Evolutionary conservation across 1,140 invertebrate genomes (phyloP).

Genomic region (Pygmarrhopalites habei): DNA sequence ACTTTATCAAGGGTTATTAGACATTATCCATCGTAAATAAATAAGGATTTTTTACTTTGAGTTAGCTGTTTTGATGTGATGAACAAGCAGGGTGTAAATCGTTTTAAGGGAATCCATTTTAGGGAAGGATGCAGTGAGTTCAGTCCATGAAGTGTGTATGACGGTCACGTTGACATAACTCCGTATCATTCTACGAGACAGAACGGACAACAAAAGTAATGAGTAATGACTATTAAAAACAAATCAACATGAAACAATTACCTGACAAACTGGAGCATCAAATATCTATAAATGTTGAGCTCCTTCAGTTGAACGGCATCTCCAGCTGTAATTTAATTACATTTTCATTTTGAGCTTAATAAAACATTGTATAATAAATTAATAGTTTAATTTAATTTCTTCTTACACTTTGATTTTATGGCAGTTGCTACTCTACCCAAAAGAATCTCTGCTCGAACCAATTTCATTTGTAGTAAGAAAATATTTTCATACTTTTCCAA

Average conservation of each 20-base stretch:
- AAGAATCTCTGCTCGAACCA: conserved; percentile 30
- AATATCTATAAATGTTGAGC: conserved; percentile 19
- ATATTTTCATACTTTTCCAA: conserved; percentile 24
- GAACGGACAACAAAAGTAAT: too few relatives aligned
- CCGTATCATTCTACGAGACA: conserved; percentile 10
- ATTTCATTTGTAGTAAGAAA: conserved; percentile 26
- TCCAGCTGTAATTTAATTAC: conserved; percentile 3
- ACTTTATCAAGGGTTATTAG: too few relatives aligned
- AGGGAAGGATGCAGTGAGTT: conserved; percentile 17
- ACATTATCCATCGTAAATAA: too few relatives aligned
- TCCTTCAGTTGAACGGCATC: conserved; percentile 19
- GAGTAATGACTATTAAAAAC: too few relatives aligned
- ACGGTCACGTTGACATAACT: conserved; percentile 35
- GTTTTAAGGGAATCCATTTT: conserved; percentile 31
- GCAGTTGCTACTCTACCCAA: conserved; percentile 13
- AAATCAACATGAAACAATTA: too few relatives aligned
- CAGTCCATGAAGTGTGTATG: conserved; percentile 30
- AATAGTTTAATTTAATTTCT: not conserved
- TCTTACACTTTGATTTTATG: conserved; percentile 30
- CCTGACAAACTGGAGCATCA: conserved; percentile 34
- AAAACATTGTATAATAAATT: not conserved
- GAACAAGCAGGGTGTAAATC: conserved; percentile 31
- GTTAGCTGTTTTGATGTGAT: conserved; percentile 26
- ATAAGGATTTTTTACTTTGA: conserved; percentile 37
- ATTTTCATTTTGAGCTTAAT: not conserved